Conservation (phyloP, 2,888 invertebrate genomes). For the Acleris holmiana region DNA sequence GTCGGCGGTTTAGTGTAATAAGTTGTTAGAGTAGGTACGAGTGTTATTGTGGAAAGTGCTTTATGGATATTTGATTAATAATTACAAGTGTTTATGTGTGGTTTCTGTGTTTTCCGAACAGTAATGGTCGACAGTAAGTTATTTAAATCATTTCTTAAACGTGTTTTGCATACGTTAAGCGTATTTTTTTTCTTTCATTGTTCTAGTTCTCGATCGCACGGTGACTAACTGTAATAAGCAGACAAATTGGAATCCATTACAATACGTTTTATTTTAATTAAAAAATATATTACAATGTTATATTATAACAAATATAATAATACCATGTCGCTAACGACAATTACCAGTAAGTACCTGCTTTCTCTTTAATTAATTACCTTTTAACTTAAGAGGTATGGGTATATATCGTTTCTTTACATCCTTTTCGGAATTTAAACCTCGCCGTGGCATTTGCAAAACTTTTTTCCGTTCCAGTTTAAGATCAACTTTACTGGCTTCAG, state of each 20-base stretch:
- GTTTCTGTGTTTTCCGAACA: background rate
- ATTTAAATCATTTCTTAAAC: constrained; percentile 1
- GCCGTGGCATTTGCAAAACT: constrained; percentile 5
- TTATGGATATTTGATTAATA: constrained; percentile 5
- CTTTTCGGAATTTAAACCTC: constrained; percentile 31
- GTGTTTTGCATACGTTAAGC: too few relatives aligned
- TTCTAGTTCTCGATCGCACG: too few relatives aligned
- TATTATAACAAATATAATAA: background rate
- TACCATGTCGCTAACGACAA: background rate
- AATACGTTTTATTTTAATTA: too few relatives aligned
- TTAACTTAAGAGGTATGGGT: constrained; percentile 60
- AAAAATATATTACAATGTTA: too few relatives aligned
- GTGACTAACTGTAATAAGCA: too few relatives aligned
- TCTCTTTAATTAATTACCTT: constrained; percentile 42
- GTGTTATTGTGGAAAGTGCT: constrained; percentile 17
- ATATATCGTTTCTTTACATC: constrained; percentile 52
- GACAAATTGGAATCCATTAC: too few relatives aligned
- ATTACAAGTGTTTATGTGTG: constrained; percentile 16
- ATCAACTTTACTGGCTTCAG: background rate
- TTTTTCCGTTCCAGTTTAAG: constrained; percentile 19
- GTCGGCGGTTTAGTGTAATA: background rate
- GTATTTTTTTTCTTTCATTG: too few relatives aligned
- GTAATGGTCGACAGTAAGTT: constrained; percentile 22
- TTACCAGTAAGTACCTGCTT: background rate
- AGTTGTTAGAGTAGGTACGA: constrained; percentile 8